Evolutionary conservation across 30 jellyfish, hydroid and myxozoan genomes (phyloP).

Genomic region (Cassiopea xamachana): DNA sequence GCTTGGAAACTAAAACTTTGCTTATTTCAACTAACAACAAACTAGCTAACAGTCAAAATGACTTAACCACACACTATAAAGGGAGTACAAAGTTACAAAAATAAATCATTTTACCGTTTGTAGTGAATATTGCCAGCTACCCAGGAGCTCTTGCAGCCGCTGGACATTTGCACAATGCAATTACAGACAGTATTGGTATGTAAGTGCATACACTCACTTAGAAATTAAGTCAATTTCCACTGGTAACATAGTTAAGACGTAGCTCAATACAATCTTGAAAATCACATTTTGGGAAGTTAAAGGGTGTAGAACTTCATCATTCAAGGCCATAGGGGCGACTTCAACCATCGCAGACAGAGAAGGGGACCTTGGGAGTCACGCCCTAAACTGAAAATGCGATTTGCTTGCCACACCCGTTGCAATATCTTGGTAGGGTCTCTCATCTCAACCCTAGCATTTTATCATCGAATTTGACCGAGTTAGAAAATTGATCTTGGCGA

Average conservation of each 20-base stretch:
- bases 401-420: too few species aligned
- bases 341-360: too few species aligned
- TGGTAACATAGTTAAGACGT: conserved; percentile 18
- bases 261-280: background rate
- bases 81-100: background rate
- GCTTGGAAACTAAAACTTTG: background rate
- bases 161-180: conserved; percentile 62
- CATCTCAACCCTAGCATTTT: too few species aligned
- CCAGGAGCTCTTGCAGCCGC: conserved; percentile 80
- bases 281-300: background rate
- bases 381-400: too few species aligned
- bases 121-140: conserved; percentile 66
- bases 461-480: too few species aligned
- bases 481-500: too few species aligned
- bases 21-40: conserved; percentile 2
- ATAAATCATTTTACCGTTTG: conserved; percentile 52
- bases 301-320: too few species aligned
- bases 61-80: background rate
- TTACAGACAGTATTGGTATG: conserved; percentile 81
- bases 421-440: too few species aligned
- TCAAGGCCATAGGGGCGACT: too few species aligned
- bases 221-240: conserved; percentile 58
- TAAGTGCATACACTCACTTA: conserved; percentile 10
- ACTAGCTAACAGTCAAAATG: background rate
- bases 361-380: too few species aligned